Conservation (phyloP, 2,797 vertebrate species). For the Phoxinus dragarum region DNA sequence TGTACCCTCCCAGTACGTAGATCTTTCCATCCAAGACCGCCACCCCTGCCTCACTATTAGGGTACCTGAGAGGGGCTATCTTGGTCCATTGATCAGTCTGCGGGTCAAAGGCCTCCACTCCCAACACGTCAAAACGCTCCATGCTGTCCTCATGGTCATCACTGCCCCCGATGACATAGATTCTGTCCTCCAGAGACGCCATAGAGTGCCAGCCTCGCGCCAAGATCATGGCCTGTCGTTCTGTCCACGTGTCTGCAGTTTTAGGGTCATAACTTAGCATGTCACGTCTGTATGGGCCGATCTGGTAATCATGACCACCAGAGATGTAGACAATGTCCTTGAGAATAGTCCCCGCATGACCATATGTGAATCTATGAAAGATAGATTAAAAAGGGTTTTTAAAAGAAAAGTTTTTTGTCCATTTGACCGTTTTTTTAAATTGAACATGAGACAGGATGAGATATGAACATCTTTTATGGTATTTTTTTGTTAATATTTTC, state of each 20-base stretch:
- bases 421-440: neutral
- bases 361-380: slow-evolving; percentile 86
- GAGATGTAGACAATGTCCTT: slow-evolving; percentile 91
- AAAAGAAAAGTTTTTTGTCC: neutral
- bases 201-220: slow-evolving; percentile 96
- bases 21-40: slow-evolving; percentile 86
- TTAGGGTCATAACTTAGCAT: slow-evolving; percentile 88
- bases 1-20: slow-evolving; percentile 94
- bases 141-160: slow-evolving; percentile 89
- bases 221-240: slow-evolving; percentile 86
- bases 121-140: slow-evolving; percentile 91
- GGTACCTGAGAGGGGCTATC: slow-evolving; percentile 83
- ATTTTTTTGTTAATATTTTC: neutral
- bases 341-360: slow-evolving; percentile 90
- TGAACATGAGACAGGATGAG: neutral
- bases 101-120: slow-evolving; percentile 90
- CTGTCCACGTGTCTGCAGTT: slow-evolving; percentile 80
- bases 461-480: neutral
- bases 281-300: slow-evolving; percentile 90
- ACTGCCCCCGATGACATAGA: slow-evolving; percentile 92
- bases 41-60: slow-evolving; percentile 92
- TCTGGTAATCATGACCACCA: slow-evolving; percentile 93
- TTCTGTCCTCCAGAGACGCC: slow-evolving; percentile 86
- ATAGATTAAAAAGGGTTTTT: neutral
- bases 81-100: slow-evolving; percentile 89